Conservation (phyloP, 2,113 vertebrate species). For the Rutilus rutilus region DNA sequence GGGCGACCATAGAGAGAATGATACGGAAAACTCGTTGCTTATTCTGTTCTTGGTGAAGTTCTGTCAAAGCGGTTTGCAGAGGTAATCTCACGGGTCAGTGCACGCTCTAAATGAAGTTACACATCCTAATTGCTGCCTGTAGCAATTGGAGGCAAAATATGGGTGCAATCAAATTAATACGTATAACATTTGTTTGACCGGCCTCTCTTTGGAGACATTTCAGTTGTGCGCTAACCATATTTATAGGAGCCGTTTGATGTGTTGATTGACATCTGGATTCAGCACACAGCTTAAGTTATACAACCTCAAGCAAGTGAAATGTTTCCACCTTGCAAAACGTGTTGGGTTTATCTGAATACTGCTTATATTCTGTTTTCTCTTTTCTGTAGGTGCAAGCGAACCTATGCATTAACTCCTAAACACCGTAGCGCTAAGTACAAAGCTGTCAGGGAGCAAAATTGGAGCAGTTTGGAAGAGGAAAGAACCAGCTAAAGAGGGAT, state of each 20-base stretch:
- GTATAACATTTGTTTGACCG: constrained; percentile 1
- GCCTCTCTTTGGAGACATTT: neutral
- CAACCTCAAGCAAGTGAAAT: constrained; percentile 10
- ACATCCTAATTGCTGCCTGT: constrained; percentile 30
- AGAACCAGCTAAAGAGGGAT: constrained; percentile 14
- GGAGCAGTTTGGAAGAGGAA: constrained; percentile 23
- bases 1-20: constrained; percentile 7
- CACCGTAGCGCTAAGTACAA: constrained; percentile 33
- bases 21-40: constrained; percentile 12
- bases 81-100: constrained; percentile 33
- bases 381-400: constrained; percentile 30
- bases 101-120: constrained; percentile 28
- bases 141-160: constrained; percentile 7
- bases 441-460: constrained; percentile 14
- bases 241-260: neutral
- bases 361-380: constrained; percentile 35
- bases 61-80: constrained; percentile 14
- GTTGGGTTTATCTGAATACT: constrained; percentile 25
- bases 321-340: constrained; percentile 13
- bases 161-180: constrained; percentile 1
- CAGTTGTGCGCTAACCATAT: neutral
- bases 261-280: neutral
- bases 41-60: constrained; percentile 4
- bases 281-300: neutral
- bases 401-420: constrained; percentile 45